Base-by-base conservation (phyloP, 1,140 invertebrate genomes). In the Goniozus legneri region DNA sequence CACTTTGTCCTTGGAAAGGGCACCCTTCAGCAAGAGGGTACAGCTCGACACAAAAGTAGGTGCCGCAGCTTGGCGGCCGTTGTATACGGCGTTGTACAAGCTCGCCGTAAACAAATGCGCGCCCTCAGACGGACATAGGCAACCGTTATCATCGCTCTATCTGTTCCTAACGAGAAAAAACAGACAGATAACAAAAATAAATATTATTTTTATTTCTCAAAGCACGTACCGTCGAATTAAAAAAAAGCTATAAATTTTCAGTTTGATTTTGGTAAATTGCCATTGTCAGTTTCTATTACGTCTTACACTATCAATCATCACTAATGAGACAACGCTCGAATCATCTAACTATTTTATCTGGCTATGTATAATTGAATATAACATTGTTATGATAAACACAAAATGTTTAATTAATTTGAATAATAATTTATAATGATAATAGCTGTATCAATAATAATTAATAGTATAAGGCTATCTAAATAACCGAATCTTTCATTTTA, bases 81-180 rank as follows among this genome's bases (percentile, higher is more conserved):
- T 19, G 90, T 95, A 2, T 93, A 91, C 66, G 88, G 87, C 27
- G 88, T 94, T 79, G 89, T 90, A 12, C 80, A 86, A 56, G 82
- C 83, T 20, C 76, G 85, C 16, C 76, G 78, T 43, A 81, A 80
- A 54, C 79, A 82, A 41, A 81, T 80, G 13, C 48, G 55, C 15
- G 50, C 59, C 2, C 22, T 62, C 22, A 54, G 57, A 50, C 58
- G 60, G 52, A 64, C 69, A 42, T 71, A 66, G n/a, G n/a, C n/a
- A n/a, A n/a, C n/a, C n/a, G n/a, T n/a, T n/a, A n/a, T n/a, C n/a
- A n/a, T n/a, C n/a, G n/a, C n/a, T n/a, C n/a, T n/a, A n/a, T n/a
- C n/a, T n/a, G n/a, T n/a, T n/a, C n/a, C n/a, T n/a, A n/a, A n/a
- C n/a, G n/a, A n/a, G n/a, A n/a, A n/a, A n/a, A n/a, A n/a, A n/a